Evolutionary conservation across 1,140 invertebrate genomes (phyloP), one percentile per base, ranked within the genome.

Genomic region (Psix sp.): DNA sequence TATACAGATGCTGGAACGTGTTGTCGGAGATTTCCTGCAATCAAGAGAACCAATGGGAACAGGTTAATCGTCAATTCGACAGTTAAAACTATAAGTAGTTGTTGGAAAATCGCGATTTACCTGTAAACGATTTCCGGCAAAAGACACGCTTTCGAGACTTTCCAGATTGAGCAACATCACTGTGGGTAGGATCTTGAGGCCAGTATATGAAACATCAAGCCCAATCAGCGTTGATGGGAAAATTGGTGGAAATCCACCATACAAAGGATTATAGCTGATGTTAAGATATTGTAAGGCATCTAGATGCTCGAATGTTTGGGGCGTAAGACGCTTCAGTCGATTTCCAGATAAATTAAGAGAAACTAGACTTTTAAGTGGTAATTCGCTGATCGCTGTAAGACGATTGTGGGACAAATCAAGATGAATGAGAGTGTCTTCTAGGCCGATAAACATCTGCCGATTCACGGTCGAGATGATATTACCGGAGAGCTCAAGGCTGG

Each of bases 261-360:
- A 85, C 72, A 94, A 90, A 4, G 89, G 88, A 82, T 96, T 96
- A 5, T 90, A 88, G 70, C 94, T 95, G 9, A 97, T 82, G 82
- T 96, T 95, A 0, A 97, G 84, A 77, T 91, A 89, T n/a, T 90
- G 88, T 20, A 96, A 81, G 38, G 89, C 90, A 0, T 90, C 88
- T 16, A 95, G 84, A n/a, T 90, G 87, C 2, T 89, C 87, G 52
- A 96, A 95, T 0, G 92, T 90, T 18, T 90, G 91, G 0, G 88
- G 86, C 0, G 91, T 87, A 6, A 95, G 79, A 60, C 92, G 91
- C 0, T 90, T 91, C 6, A 96, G 78, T 76, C 92, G 90, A 79
- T 96, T 97, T 15, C 90, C 89, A n/a, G 93, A 93, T 11, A 96
- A 81, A 82, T 95, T 93, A 5, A 96, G 84, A 18, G 89, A 90